Evolutionary conservation across 2,797 vertebrate genomes (phyloP).

Genomic region (Numenius phaeopus): DNA sequence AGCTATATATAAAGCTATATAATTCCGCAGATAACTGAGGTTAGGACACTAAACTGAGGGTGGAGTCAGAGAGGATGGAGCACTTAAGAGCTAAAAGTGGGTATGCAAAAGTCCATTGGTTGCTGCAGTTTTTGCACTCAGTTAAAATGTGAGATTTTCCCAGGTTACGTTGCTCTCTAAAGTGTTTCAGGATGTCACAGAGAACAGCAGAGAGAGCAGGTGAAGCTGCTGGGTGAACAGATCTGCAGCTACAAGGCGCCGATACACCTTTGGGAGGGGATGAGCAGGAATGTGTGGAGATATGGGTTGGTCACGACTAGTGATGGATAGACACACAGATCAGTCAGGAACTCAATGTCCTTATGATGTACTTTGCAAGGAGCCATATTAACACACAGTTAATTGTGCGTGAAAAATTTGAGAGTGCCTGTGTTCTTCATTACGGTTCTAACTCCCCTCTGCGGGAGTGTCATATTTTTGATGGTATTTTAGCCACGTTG

Average conservation of each 20-base stretch:
- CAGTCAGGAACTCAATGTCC: neutral
- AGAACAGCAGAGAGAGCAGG: neutral
- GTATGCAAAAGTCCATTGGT: neutral
- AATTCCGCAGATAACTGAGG: constrained; percentile 14
- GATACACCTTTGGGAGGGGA: neutral
- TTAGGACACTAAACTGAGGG: constrained; percentile 15
- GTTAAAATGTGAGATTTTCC: neutral
- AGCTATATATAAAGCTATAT: constrained; percentile 49
- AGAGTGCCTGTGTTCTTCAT: neutral
- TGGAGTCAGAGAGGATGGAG: neutral
- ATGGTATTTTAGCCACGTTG: neutral
- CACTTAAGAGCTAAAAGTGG: neutral
- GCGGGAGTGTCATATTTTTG: neutral
- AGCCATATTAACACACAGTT: neutral
- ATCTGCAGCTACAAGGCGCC: neutral
- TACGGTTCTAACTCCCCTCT: neutral
- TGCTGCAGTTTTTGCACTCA: neutral
- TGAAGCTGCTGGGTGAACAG: neutral
- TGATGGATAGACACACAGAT: neutral
- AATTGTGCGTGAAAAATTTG: neutral
- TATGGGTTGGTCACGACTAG: rapidly evolving
- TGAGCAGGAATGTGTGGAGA: neutral
- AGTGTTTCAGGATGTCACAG: neutral
- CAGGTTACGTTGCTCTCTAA: neutral
- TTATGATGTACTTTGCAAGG: neutral